These are phyloP conservation scores for Gymnarchus niloticus DNA, from an alignment of 2,113 vertebrate species.

Conservation along the genomic window DNA sequence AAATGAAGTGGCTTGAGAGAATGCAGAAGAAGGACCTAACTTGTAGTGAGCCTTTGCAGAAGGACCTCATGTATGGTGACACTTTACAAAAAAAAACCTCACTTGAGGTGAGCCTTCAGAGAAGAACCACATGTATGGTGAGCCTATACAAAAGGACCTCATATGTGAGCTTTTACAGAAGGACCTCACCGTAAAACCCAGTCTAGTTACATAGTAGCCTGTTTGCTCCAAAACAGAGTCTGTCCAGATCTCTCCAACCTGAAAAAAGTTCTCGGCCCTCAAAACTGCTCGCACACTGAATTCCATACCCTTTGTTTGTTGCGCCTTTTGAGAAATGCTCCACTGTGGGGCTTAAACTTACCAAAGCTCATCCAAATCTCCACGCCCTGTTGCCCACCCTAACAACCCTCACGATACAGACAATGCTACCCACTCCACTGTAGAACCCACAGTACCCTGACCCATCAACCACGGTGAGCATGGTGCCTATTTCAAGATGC, in stretches of 20 bases:
- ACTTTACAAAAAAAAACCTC: not conserved
- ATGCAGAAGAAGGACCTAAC: not conserved
- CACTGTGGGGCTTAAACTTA: not conserved
- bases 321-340: not conserved
- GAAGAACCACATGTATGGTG: not conserved
- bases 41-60: not conserved
- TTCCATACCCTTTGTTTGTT: not conserved
- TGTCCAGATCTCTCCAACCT: not conserved
- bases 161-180: not conserved
- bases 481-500: not conserved
- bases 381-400: not conserved
- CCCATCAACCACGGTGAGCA: not conserved
- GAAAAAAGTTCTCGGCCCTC: no score
- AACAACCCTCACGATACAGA: not conserved
- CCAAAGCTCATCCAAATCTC: not conserved
- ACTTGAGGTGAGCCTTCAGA: not conserved
- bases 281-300: no score
- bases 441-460: not conserved
- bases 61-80: no score
- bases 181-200: not conserved
- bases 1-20: conserved; percentile 25
- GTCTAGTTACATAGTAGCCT: not conserved
- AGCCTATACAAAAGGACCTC: not conserved
- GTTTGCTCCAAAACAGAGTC: not conserved
- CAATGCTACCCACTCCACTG: not conserved